phyloP scores from a whole-genome alignment of 1,140 invertebrate genomes.

The Vanessa tameamea region DNA sequence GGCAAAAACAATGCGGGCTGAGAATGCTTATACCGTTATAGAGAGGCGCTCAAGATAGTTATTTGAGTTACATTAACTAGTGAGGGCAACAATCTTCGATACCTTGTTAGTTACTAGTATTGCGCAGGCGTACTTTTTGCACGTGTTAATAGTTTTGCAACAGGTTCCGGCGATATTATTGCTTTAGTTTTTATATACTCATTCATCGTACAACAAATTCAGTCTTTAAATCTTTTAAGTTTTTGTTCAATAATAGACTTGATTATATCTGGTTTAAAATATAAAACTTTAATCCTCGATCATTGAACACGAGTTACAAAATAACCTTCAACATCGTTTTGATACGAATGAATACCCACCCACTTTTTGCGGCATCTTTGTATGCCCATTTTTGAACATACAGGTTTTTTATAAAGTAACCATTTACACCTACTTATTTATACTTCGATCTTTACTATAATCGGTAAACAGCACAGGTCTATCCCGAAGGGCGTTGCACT shows the following conservation, averaged over 20 bases:
- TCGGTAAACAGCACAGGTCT: constrained; percentile 66
- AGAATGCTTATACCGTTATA: constrained; percentile 63
- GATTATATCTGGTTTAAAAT: background rate
- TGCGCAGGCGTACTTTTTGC: constrained; percentile 66
- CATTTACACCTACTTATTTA: constrained; percentile 23
- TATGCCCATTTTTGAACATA: background rate
- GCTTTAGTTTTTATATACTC: constrained; percentile 13
- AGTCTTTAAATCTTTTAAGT: background rate
- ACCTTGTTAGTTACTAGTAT: constrained; percentile 52
- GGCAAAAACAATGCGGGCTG: constrained; percentile 67
- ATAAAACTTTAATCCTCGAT: background rate
- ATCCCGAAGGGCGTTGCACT: constrained; percentile 70
- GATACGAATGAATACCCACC: background rate
- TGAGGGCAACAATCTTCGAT: constrained; percentile 70
- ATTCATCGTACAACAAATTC: background rate
- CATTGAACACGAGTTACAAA: background rate
- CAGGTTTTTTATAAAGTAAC: background rate
- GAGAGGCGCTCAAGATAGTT: constrained; percentile 51
- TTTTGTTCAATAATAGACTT: background rate
- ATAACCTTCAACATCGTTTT: constrained; percentile 1
- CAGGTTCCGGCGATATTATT: constrained; percentile 45
- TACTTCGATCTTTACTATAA: constrained; percentile 46
- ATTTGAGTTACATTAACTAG: constrained; percentile 49
- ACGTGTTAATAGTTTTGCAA: constrained; percentile 64
- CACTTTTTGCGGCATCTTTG: background rate